phyloP scores from a whole-genome alignment of 2,797 vertebrate genomes.

The Hoplostethus mediterraneus region DNA sequence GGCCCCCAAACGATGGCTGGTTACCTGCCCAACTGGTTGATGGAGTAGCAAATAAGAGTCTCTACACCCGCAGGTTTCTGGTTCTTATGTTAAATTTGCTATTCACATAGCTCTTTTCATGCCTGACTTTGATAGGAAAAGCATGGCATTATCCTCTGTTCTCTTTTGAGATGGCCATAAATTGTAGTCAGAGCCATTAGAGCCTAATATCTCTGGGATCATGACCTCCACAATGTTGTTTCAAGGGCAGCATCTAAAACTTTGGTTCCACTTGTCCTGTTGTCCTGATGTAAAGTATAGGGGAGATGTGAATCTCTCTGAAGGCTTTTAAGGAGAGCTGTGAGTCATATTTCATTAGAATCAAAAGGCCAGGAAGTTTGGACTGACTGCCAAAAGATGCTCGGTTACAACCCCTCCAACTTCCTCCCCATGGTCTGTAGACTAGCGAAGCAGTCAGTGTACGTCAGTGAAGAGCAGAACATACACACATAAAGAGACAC shows the following conservation, averaged over 20 bases:
- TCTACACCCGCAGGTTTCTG: background rate
- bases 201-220: background rate
- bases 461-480: too few species aligned
- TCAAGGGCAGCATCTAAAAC: slow-evolving; percentile 35
- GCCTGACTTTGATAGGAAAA: background rate
- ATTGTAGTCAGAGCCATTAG: background rate
- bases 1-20: too few species aligned
- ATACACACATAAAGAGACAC: too few species aligned
- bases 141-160: background rate
- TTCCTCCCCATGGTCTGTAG: background rate
- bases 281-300: slow-evolving; percentile 4
- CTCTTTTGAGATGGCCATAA: too few species aligned
- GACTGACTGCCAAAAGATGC: slow-evolving; percentile 24
- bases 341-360: slow-evolving; percentile 44
- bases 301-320: slow-evolving; percentile 2
- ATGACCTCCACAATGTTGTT: background rate
- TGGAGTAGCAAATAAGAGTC: too few species aligned
- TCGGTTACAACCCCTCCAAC: background rate
- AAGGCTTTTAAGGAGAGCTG: slow-evolving; percentile 46
- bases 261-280: background rate
- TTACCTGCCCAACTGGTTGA: too few species aligned
- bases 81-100: background rate
- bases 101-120: background rate
- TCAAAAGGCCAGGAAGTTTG: slow-evolving; percentile 29
- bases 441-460: too few species aligned